A percentile compares a stretch with the other conserved stretches of the same genome.
Conservation (phyloP, 2,888 invertebrate species). For the Pandemis cinnamomeana region DNA sequence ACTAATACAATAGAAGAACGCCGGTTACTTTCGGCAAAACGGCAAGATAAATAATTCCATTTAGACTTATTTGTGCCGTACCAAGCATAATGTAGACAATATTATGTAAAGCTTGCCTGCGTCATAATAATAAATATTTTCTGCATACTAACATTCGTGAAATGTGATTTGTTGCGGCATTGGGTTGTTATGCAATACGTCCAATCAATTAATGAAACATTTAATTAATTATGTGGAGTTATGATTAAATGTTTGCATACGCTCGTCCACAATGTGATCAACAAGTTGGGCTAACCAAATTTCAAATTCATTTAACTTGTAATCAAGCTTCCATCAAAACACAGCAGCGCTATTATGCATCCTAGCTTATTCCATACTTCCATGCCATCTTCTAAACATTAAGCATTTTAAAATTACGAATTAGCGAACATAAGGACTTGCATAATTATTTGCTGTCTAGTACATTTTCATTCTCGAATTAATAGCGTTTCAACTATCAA, state of each 20-base stretch:
- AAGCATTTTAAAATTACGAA: constrained; percentile 5
- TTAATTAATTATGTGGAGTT: constrained; percentile 5
- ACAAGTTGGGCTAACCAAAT: neutral
- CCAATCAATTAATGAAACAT: constrained; percentile 7
- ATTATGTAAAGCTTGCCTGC: constrained; percentile 53
- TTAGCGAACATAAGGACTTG: constrained; percentile 2
- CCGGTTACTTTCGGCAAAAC: constrained; percentile 45
- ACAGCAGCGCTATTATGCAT: too few species aligned
- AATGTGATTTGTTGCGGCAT: constrained; percentile 13
- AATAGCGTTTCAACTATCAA: constrained; percentile 11
- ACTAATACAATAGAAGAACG: constrained; percentile 55
- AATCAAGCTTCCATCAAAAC: constrained; percentile 1
- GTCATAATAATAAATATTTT: constrained; percentile 52
- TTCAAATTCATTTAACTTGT: neutral
- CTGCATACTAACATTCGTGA: constrained; percentile 41
- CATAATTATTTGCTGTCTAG: constrained; percentile 10
- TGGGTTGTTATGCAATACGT: constrained; percentile 17
- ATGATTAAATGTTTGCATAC: constrained; percentile 2
- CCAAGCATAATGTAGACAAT: constrained; percentile 47
- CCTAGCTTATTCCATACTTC: neutral
- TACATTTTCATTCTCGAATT: constrained; percentile 21
- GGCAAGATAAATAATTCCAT: constrained; percentile 61
- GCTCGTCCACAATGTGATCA: neutral
- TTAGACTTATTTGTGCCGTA: constrained; percentile 52
- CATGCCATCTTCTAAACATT: neutral